Conservation (phyloP, 2,113 vertebrate genomes). For the Rhea americana region DNA sequence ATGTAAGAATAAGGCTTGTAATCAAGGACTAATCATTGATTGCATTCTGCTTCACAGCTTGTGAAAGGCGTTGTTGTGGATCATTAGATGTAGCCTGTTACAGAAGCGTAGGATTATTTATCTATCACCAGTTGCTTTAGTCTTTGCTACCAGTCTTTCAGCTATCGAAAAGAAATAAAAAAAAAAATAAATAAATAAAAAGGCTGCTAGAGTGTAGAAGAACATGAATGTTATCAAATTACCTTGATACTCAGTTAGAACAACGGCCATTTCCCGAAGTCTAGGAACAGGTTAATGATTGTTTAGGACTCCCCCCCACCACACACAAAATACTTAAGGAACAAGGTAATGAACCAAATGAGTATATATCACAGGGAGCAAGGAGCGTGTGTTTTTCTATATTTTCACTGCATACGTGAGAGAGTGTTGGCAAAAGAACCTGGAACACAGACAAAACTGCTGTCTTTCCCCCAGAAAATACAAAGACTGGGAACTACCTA, state of each 20-base stretch:
- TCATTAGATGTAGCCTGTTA: constrained; percentile 56
- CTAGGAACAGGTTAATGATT: neutral
- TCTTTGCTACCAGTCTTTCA: constrained; percentile 22
- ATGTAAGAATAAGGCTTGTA: constrained; percentile 55
- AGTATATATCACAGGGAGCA: neutral
- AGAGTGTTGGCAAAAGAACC: neutral
- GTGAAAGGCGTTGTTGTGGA: constrained; percentile 60
- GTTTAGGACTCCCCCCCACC: neutral
- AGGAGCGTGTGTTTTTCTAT: neutral
- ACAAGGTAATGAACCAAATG: neutral
- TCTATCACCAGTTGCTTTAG: constrained; percentile 46
- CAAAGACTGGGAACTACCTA: neutral
- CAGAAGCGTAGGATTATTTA: constrained; percentile 65
- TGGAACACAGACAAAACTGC: neutral
- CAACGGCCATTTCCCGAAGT: neutral
- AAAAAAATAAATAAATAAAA: neutral
- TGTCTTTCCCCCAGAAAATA: neutral
- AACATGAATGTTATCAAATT: neutral
- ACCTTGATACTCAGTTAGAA: neutral
- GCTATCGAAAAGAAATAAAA: neutral
- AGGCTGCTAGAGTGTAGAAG: neutral
- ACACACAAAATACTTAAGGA: neutral
- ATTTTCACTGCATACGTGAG: neutral
- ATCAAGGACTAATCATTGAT: constrained; percentile 60
- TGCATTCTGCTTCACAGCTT: constrained; percentile 65